phyloP scores from a whole-genome alignment of 2,797 vertebrate species.

The Mormyrops boulengeri region DNA sequence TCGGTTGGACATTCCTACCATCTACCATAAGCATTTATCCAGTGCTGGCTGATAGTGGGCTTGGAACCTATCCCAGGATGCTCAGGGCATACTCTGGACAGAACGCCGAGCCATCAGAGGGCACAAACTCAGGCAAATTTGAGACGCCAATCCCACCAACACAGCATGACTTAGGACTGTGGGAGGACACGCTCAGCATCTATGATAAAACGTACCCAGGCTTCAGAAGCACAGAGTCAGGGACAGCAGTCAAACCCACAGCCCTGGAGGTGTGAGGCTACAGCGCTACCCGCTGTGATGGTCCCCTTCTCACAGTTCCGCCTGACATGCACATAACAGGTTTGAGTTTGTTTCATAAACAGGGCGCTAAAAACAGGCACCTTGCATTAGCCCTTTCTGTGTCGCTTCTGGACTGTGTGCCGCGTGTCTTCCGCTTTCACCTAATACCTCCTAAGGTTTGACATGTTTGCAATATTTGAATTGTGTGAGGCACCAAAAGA shows the following conservation, averaged over 20 bases:
- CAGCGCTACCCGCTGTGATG: neutral
- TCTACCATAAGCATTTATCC: neutral
- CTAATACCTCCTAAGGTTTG: neutral
- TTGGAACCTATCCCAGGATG: neutral
- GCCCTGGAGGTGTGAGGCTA: neutral
- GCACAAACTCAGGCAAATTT: neutral
- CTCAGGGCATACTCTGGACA: neutral
- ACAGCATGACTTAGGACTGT: neutral
- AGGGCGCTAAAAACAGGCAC: neutral
- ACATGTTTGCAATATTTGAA: neutral
- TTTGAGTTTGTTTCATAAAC: neutral
- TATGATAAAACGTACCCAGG: neutral
- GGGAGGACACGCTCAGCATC: neutral
- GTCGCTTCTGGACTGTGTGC: neutral
- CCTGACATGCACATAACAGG: neutral
- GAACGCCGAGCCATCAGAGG: neutral
- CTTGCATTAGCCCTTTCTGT: neutral
- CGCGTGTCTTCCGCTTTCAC: neutral
- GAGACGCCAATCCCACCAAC: neutral
- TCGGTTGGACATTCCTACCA: neutral
- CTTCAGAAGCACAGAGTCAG: neutral
- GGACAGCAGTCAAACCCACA: neutral
- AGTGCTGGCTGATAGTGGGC: neutral
- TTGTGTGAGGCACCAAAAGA: neutral
- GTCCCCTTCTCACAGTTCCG: neutral